Evolutionary conservation across 2,113 vertebrate species (phyloP).

Genomic region (Percopsis transmontana): DNA sequence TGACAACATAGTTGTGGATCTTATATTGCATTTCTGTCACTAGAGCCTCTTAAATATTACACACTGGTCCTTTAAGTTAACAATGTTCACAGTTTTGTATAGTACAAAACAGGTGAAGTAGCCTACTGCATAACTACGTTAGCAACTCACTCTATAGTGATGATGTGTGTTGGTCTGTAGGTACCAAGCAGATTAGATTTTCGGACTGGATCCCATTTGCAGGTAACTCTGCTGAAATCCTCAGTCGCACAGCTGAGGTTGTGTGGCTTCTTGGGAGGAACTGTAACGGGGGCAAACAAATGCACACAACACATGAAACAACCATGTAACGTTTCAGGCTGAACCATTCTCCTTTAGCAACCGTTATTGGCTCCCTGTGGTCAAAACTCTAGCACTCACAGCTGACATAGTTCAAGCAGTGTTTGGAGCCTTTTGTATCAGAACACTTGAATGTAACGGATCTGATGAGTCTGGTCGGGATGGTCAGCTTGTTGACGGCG

Average conservation of each 20-base stretch:
- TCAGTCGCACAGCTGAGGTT: slow-evolving; percentile 61
- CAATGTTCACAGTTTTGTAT: too few relatives aligned
- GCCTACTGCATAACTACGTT: too few relatives aligned
- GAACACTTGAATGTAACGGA: slow-evolving; percentile 13
- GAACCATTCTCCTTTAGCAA: not conserved
- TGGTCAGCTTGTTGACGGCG: slow-evolving; percentile 39
- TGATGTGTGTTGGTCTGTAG: slow-evolving; percentile 30
- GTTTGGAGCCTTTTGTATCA: accelerated
- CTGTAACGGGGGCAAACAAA: slow-evolving; percentile 24
- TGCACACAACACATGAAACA: not conserved
- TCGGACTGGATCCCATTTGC: slow-evolving; percentile 55
- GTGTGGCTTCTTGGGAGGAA: slow-evolving; percentile 62
- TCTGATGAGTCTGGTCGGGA: not conserved
- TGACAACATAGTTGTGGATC: too few relatives aligned
- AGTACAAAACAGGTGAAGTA: not conserved
- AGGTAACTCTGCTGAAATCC: slow-evolving; percentile 48
- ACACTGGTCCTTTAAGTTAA: too few relatives aligned
- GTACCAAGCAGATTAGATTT: accelerated
- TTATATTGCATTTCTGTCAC: too few relatives aligned
- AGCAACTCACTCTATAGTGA: slow-evolving; percentile 59
- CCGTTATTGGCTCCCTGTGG: not conserved
- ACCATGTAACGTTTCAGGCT: not conserved
- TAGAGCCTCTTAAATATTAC: too few relatives aligned
- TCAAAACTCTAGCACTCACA: slow-evolving; percentile 47
- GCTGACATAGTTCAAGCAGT: slow-evolving; percentile 42